A percentile compares a stretch with the other conserved stretches of the same genome.
Conservation (phyloP, 2,888 invertebrate species). For the Pycnomerus fuliginosus region DNA sequence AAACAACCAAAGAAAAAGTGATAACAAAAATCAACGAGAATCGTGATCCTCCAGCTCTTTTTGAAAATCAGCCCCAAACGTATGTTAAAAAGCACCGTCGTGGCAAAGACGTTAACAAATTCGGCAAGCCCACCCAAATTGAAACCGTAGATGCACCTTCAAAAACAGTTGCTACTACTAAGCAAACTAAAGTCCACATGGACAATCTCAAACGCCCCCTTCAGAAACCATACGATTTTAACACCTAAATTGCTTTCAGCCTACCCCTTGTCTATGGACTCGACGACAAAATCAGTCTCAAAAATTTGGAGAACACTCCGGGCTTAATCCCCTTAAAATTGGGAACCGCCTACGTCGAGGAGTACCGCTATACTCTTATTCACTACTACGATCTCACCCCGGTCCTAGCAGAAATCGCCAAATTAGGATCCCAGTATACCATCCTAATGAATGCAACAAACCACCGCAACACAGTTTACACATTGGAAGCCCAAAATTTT, state of each 20-base stretch:
- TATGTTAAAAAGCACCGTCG: not conserved
- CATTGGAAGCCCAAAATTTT: not conserved
- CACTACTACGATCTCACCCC: constrained; percentile 14
- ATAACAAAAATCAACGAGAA: not conserved
- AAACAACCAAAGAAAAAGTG: not conserved
- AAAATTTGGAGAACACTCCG: constrained; percentile 5
- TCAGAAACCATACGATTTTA: not conserved
- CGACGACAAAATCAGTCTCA: not conserved
- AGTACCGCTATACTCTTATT: constrained; percentile 12
- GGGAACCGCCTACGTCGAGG: constrained; percentile 11
- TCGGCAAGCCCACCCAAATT: not conserved
- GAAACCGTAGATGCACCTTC: not conserved
- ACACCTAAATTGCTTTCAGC: not conserved
- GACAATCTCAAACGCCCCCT: not conserved
- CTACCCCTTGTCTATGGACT: not conserved
- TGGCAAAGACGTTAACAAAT: not conserved
- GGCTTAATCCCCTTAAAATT: constrained; percentile 15
- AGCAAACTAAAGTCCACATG: not conserved
- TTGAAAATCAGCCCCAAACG: not conserved
- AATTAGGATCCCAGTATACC: not conserved
- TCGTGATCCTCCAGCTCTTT: not conserved
- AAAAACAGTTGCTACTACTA: not conserved
- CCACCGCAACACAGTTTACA: too few species aligned
- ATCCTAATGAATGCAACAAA: not conserved
- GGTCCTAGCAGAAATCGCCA: not conserved